These are phyloP conservation scores for Leptodirus hochenwartii DNA, from an alignment of 2,888 invertebrate species.

Conservation along the genomic window DNA sequence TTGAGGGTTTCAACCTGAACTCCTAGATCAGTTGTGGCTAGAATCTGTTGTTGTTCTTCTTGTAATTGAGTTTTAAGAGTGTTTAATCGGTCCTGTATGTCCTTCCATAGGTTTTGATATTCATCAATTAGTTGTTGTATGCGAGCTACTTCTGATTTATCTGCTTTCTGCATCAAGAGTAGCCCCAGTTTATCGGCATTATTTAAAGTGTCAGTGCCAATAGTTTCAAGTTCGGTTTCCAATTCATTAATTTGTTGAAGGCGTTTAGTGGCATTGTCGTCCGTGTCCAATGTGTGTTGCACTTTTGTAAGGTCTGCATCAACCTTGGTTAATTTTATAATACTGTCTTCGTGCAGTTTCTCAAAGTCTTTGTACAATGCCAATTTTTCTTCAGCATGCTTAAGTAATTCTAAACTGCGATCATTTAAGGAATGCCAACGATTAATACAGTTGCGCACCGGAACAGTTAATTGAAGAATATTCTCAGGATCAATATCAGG, in stretches of 20 bases:
- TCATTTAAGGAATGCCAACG: slow-evolving; percentile 47
- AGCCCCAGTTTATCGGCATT: slow-evolving; percentile 41
- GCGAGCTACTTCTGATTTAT: slow-evolving; percentile 33
- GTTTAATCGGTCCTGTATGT: slow-evolving; percentile 34
- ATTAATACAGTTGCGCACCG: slow-evolving; percentile 37
- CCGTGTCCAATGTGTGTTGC: too few species aligned
- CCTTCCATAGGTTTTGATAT: slow-evolving; percentile 43
- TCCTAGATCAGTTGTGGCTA: slow-evolving; percentile 35
- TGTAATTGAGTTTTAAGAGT: slow-evolving; percentile 27
- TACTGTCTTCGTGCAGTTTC: slow-evolving; percentile 49
- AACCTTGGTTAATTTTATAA: slow-evolving; percentile 49
- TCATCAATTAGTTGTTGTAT: slow-evolving; percentile 44
- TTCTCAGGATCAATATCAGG: slow-evolving; percentile 50
- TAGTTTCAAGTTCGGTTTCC: slow-evolving; percentile 35
- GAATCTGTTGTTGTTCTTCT: too few species aligned
- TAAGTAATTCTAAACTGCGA: slow-evolving; percentile 36
- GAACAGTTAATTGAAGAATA: slow-evolving; percentile 40
- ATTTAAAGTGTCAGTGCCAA: slow-evolving; percentile 30
- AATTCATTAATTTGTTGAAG: slow-evolving; percentile 17
- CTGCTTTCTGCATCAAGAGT: slow-evolving; percentile 37
- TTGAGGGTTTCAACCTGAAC: slow-evolving; percentile 55
- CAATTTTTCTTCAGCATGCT: slow-evolving; percentile 36
- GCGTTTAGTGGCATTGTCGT: too few species aligned
- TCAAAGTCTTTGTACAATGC: slow-evolving; percentile 49
- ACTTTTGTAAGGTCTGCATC: slow-evolving; percentile 55